Evolutionary conservation across 2,888 invertebrate species (phyloP).

Genomic region (Palloptera scutellata): DNA sequence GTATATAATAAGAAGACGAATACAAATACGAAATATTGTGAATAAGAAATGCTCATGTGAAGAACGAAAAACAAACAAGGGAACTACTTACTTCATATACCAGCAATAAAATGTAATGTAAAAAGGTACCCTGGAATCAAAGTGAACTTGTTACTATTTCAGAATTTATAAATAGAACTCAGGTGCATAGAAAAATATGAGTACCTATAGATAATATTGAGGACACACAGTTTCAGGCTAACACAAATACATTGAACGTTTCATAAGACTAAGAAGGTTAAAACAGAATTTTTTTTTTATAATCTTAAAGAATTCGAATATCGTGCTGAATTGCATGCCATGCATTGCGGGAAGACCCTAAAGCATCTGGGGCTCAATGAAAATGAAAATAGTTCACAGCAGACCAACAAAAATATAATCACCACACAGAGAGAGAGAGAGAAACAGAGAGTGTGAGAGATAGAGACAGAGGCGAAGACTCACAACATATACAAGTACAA

Average conservation of each 20-base stretch:
- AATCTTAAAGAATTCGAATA: constrained; percentile 4
- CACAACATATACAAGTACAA: background rate
- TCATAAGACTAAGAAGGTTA: too few relatives aligned
- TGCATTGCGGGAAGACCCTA: constrained; percentile 7
- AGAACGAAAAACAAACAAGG: too few relatives aligned
- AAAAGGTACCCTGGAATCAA: too few relatives aligned
- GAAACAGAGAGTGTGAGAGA: background rate
- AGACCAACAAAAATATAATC: background rate
- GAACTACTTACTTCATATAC: too few relatives aligned
- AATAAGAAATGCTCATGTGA: too few relatives aligned
- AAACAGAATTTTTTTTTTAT: background rate
- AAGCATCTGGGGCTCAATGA: background rate
- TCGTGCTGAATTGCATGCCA: constrained; percentile 2
- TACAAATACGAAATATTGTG: too few relatives aligned
- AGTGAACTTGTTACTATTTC: constrained; percentile 32
- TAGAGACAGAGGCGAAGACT: background rate
- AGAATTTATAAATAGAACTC: constrained; percentile 35
- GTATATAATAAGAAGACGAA: too few relatives aligned
- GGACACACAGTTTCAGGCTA: too few relatives aligned
- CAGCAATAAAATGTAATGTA: too few relatives aligned
- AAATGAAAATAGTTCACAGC: constrained; percentile 2
- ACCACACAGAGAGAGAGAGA: background rate
- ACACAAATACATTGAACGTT: too few relatives aligned
- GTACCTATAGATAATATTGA: too few relatives aligned
- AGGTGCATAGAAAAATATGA: constrained; percentile 12